Evolutionary conservation across 2,113 vertebrate genomes (phyloP), one percentile per base, ranked within the genome.

Genomic region (Ramphastos sulfuratus): DNA sequence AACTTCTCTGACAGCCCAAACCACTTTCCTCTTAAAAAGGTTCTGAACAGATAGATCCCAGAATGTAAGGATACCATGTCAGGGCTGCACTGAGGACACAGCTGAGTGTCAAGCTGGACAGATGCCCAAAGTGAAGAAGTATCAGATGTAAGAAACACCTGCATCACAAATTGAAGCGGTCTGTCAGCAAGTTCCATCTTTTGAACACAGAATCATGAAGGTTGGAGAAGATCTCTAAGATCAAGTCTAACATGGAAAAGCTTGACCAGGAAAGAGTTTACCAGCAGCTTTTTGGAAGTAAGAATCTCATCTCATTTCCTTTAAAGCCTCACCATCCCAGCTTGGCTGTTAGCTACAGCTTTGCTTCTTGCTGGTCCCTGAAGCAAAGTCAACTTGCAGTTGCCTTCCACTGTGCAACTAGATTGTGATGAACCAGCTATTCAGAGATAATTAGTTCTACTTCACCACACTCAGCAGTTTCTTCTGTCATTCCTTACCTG

Each of bases 91-190:
- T 35, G 64, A 60, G 72, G 6, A 4, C 30, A 2, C 18, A 46
- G 74, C 48, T 23, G 71, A 75, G 37, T 1, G 28, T n/a, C 55
- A 42, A 55, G 15, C 4, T 42, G 69, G 66, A 28, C 24, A 28
- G n/a, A 10, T 6, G 58, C 48, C 4, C 44, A 59, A 31, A 74
- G 11, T 0, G 6, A 42, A 0, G 6, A 42, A 30, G 59, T 1
- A 10, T 14, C 67, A 33, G 37, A 4, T 8, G 33, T 5, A 10
- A 64, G 30, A 56, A 79, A 58, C 20, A 12, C 1, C 59, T 44
- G 15, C 3, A 0, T 46, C 23, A 39, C 54, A 65, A 60, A 82
- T 17, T 25, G 60, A 23, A 82, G 12, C 17, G 31, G 55, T 60
- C 9, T 1, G 0, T 10, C 24, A 54, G 60, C 25, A 28, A 4